Percentiles rank a stretch among this genome's conserved stretches.
These are phyloP conservation scores for Schizopygopsis pylzovi DNA, from an alignment of 2,797 vertebrate genomes.

Conservation along the genomic window DNA sequence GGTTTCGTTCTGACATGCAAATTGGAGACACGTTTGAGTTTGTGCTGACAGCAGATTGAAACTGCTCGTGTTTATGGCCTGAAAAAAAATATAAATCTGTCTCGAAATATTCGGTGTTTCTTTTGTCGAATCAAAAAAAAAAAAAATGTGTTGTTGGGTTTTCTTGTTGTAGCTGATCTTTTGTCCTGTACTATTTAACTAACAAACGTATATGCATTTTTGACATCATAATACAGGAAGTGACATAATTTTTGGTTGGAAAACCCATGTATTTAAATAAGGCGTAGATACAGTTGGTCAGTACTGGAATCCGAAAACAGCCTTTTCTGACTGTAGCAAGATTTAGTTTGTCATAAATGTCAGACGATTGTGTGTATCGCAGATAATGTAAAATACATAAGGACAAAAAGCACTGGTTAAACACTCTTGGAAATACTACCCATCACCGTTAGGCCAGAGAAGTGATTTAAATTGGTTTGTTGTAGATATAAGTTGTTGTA, in stretches of 20 bases:
- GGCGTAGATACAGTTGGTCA: neutral
- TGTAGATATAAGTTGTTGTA: too few species aligned
- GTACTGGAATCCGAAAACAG: neutral
- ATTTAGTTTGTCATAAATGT: neutral
- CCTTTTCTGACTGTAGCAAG: neutral
- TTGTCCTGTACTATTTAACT: neutral
- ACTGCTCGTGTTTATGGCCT: neutral
- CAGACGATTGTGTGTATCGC: neutral
- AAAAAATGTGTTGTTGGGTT: neutral
- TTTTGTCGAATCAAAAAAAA: neutral
- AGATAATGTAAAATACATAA: neutral
- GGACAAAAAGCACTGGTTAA: neutral
- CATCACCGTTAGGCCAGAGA: neutral
- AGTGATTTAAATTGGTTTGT: neutral
- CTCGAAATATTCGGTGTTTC: neutral
- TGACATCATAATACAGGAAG: neutral
- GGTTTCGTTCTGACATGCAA: constrained; percentile 1
- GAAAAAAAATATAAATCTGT: neutral
- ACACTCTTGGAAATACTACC: neutral
- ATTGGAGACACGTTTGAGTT: constrained; percentile 8
- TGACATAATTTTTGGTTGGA: neutral
- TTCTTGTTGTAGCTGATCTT: neutral
- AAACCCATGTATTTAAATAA: neutral
- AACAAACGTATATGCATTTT: neutral
- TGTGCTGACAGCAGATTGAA: neutral